Percentiles rank a stretch among this genome's conserved stretches.
Evolutionary conservation across 2,888 invertebrate genomes (phyloP).

Genomic region (Gastracanthus pulcherrimus): DNA sequence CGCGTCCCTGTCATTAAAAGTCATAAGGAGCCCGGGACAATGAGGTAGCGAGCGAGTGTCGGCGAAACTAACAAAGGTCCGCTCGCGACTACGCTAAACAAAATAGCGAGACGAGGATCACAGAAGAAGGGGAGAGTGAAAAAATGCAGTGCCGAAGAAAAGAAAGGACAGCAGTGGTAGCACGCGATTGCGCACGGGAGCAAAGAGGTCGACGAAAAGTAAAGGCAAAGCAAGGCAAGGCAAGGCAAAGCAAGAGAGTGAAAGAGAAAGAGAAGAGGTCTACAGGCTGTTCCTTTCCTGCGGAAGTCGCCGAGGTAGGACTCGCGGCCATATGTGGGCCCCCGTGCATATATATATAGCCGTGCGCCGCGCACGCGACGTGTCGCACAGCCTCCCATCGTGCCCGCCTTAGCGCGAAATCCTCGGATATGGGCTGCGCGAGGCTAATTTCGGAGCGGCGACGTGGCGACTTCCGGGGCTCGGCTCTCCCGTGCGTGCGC

Average conservation of each 20-base stretch:
- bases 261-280: slow-evolving; percentile 9
- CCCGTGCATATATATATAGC: neutral
- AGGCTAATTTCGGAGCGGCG: slow-evolving; percentile 24
- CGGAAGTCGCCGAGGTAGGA: slow-evolving; percentile 39
- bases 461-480: slow-evolving; percentile 41
- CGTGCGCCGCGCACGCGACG: too few relatives aligned
- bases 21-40: neutral
- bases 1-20: slow-evolving; percentile 25
- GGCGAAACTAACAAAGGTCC: slow-evolving; percentile 5
- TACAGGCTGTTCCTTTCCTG: slow-evolving; percentile 32
- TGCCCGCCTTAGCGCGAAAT: slow-evolving; percentile 9
- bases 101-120: neutral
- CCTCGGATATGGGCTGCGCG: too few relatives aligned
- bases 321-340: slow-evolving; percentile 19
- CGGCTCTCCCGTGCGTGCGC: too few relatives aligned
- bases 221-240: too few relatives aligned
- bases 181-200: slow-evolving; percentile 7
- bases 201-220: slow-evolving; percentile 30
- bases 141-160: neutral
- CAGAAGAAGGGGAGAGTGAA: neutral
- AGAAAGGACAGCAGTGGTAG: neutral
- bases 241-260: neutral
- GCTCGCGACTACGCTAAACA: too few relatives aligned
- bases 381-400: too few relatives aligned
- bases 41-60: neutral